Conservation (phyloP, 1,140 invertebrate genomes). For the Drosophila tropicalis region DNA sequence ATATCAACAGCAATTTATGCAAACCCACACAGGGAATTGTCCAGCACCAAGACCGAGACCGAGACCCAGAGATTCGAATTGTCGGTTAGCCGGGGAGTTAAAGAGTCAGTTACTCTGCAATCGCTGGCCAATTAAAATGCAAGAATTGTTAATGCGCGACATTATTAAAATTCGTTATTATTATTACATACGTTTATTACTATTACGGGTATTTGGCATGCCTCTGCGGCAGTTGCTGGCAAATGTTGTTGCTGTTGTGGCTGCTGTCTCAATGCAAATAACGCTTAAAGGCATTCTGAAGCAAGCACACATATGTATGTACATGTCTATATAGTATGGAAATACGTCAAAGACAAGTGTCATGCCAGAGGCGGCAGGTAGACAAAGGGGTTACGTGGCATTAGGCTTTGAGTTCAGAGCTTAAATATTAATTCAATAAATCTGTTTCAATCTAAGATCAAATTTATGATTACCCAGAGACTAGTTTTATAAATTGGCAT, state of each 20-base stretch:
- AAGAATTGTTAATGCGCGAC: slow-evolving; percentile 80
- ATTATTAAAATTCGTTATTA: slow-evolving; percentile 80
- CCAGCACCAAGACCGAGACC: slow-evolving; percentile 2
- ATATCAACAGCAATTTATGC: slow-evolving; percentile 82
- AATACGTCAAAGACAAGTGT: slow-evolving; percentile 20
- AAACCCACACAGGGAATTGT: slow-evolving; percentile 58
- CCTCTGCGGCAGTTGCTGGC: slow-evolving; percentile 21
- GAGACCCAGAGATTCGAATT: background rate
- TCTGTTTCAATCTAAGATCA: too few species aligned
- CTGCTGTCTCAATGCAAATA: slow-evolving; percentile 49
- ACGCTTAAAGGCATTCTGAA: slow-evolving; percentile 60
- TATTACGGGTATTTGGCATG: slow-evolving; percentile 60
- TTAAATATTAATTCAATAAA: too few species aligned
- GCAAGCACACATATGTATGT: background rate
- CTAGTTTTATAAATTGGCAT: too few species aligned
- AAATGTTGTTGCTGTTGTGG: slow-evolving; percentile 40
- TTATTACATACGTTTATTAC: slow-evolving; percentile 80
- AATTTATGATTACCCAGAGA: too few species aligned
- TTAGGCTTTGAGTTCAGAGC: too few species aligned
- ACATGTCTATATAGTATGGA: background rate
- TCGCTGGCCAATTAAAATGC: slow-evolving; percentile 77
- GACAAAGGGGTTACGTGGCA: background rate
- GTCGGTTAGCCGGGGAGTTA: slow-evolving; percentile 6
- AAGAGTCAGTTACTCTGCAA: slow-evolving; percentile 15
- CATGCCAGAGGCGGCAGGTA: slow-evolving; percentile 20